Percentiles rank a stretch among this genome's conserved stretches.
Conservation (phyloP, 2,113 vertebrate genomes). For the Pavo muticus region DNA sequence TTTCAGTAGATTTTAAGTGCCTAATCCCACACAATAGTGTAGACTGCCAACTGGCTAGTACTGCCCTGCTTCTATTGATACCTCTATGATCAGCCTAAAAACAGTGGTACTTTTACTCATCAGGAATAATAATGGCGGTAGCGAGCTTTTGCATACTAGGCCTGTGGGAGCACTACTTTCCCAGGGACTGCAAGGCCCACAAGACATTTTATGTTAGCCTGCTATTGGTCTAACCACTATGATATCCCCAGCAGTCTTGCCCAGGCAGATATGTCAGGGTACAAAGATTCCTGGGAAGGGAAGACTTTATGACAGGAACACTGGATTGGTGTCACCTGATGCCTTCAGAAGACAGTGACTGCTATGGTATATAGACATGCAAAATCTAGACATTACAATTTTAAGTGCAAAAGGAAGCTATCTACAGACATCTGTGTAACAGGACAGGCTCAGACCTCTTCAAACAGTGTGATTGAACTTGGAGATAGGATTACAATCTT, state of each 20-base stretch:
- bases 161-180: not conserved
- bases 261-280: not conserved
- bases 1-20: not conserved
- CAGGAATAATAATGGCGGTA: not conserved
- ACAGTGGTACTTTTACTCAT: not conserved
- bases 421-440: not conserved
- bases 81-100: not conserved
- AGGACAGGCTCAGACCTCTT: not conserved
- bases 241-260: not conserved
- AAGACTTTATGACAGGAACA: not conserved
- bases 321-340: not conserved
- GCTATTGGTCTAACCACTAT: not conserved
- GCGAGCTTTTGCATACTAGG: not conserved
- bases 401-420: conserved; percentile 17
- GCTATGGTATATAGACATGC: not conserved
- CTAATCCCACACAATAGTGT: not conserved
- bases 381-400: not conserved
- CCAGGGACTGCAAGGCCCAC: not conserved
- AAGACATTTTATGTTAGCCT: not conserved
- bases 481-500: not conserved
- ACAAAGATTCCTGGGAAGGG: not conserved
- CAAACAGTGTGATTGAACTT: not conserved
- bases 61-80: not conserved
- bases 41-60: not conserved
- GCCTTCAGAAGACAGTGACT: not conserved